Evolutionary conservation across 2,797 vertebrate genomes (phyloP).

Genomic region (Microtus obscurus): DNA sequence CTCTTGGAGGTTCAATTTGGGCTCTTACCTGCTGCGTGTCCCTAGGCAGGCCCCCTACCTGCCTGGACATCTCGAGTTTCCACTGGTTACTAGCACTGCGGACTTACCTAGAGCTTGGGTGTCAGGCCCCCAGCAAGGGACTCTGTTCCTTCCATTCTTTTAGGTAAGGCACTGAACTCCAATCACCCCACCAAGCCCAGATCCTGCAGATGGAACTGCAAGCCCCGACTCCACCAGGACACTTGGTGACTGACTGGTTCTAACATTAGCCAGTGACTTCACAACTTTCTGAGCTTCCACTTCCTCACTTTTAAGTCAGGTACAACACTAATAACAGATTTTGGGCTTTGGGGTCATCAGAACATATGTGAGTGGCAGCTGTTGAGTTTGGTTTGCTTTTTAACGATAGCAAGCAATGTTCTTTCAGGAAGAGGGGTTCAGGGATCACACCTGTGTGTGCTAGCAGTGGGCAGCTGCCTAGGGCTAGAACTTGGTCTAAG

Average conservation of each 20-base stretch:
- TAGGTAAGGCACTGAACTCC: neutral
- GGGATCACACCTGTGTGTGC: rapidly evolving
- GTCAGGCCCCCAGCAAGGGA: neutral
- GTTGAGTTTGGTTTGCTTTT: neutral
- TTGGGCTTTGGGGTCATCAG: neutral
- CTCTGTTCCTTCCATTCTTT: neutral
- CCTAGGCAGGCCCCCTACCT: neutral
- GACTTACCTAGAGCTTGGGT: too few species aligned
- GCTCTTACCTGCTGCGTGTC: neutral
- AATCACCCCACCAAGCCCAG: neutral
- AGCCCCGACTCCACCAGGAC: neutral
- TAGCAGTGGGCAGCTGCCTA: neutral
- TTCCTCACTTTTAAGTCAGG: neutral
- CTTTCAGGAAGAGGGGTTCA: neutral
- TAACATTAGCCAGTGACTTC: neutral
- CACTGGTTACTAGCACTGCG: neutral
- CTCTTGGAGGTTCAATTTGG: neutral
- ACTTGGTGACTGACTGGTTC: neutral
- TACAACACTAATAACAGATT: neutral
- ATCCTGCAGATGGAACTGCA: neutral
- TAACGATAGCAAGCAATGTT: neutral
- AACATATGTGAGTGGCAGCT: neutral
- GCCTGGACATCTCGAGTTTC: neutral
- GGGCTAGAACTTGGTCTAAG: neutral
- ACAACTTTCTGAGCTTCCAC: neutral